Conservation (phyloP, 2,888 invertebrate genomes). For the Sarcophaga caerulescens region DNA sequence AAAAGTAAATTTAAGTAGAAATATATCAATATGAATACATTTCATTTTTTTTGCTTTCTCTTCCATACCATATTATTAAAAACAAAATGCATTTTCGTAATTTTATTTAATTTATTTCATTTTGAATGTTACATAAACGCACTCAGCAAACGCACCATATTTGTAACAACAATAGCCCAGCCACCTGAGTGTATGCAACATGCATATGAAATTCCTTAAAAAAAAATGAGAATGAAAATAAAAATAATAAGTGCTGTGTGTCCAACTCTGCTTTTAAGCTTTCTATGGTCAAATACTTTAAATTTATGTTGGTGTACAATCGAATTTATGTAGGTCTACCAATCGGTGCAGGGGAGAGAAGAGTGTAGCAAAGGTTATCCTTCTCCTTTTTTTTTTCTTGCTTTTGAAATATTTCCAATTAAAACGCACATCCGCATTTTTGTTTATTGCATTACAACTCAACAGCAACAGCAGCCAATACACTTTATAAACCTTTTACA, state of each 20-base stretch:
- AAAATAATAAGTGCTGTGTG: not conserved
- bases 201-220: slow-evolving; percentile 6
- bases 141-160: slow-evolving; percentile 8
- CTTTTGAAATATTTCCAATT: slow-evolving; percentile 60
- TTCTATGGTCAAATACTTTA: slow-evolving; percentile 45
- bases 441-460: slow-evolving; percentile 63
- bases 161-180: not conserved
- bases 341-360: not conserved
- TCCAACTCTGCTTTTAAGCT: not conserved
- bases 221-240: not conserved
- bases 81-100: slow-evolving; percentile 57
- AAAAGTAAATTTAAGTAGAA: not conserved
- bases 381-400: not conserved
- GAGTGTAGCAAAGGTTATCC: not conserved
- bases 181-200: slow-evolving; percentile 31
- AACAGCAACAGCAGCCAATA: slow-evolving; percentile 17
- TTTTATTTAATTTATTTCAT: slow-evolving; percentile 62
- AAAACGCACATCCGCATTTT: slow-evolving; percentile 68
- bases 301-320: slow-evolving; percentile 1
- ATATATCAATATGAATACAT: slow-evolving; percentile 19
- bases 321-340: not conserved
- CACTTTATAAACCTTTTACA: slow-evolving; percentile 60
- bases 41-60: not conserved
- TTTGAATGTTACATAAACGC: slow-evolving; percentile 21
- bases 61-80: not conserved